These are phyloP conservation scores for Drosophila yooni DNA, from an alignment of 2,888 invertebrate species.

Conservation along the genomic window DNA sequence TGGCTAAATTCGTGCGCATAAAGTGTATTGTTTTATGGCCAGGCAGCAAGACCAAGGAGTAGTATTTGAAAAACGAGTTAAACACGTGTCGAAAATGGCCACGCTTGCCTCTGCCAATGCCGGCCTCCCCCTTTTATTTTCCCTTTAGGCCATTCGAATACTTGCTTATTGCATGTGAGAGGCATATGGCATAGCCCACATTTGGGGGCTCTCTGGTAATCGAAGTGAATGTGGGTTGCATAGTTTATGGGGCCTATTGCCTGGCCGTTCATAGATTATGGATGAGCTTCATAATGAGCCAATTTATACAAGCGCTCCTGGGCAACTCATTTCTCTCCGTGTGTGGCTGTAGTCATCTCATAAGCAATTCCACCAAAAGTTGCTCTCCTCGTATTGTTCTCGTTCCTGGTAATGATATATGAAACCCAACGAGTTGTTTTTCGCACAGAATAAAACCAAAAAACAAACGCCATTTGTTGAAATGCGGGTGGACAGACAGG, in stretches of 20 bases:
- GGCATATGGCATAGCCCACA: constrained; percentile 47
- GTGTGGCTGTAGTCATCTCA: constrained; percentile 36
- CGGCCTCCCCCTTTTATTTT: not conserved
- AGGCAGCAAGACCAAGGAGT: constrained; percentile 19
- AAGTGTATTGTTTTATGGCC: constrained; percentile 78
- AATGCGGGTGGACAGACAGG: constrained; percentile 54
- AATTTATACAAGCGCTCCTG: constrained; percentile 78
- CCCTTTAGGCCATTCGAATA: constrained; percentile 5
- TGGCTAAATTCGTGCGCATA: constrained; percentile 79
- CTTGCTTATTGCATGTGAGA: constrained; percentile 24
- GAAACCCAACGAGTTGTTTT: constrained; percentile 72
- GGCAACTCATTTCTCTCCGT: constrained; percentile 30
- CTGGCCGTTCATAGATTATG: constrained; percentile 78
- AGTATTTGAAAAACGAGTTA: constrained; percentile 79
- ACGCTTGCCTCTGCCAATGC: constrained; percentile 20
- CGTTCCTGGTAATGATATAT: constrained; percentile 70
- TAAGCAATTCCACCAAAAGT: constrained; percentile 63
- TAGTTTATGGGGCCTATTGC: constrained; percentile 71
- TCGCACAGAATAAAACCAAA: not conserved
- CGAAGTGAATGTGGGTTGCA: constrained; percentile 67
- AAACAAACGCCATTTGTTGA: constrained; percentile 72
- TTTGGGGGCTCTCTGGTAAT: constrained; percentile 55
- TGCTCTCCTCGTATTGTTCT: constrained; percentile 13
- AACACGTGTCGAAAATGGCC: constrained; percentile 79
- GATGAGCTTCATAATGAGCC: constrained; percentile 81